Conservation (phyloP, 1,140 invertebrate species). For the Bicyclus anynana region DNA sequence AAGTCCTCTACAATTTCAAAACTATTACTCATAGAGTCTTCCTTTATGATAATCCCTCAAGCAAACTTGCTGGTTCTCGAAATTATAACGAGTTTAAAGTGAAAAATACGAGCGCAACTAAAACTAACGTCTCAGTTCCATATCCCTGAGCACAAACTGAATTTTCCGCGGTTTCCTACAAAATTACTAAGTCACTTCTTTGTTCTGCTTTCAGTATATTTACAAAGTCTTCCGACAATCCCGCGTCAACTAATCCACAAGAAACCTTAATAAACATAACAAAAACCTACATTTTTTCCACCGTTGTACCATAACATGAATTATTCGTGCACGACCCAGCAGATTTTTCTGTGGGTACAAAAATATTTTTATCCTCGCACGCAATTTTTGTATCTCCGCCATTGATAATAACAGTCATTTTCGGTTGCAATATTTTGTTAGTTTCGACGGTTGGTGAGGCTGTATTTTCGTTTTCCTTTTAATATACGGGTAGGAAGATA, state of each 20-base stretch:
- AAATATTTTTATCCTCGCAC: slow-evolving; percentile 10
- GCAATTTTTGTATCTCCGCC: slow-evolving; percentile 13
- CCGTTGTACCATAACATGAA: slow-evolving; percentile 41
- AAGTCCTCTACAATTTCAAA: background rate
- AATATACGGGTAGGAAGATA: slow-evolving; percentile 55
- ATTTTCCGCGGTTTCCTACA: slow-evolving; percentile 15
- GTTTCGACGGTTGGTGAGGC: slow-evolving; percentile 17
- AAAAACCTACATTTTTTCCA: slow-evolving; percentile 32
- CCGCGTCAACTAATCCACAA: slow-evolving; percentile 27
- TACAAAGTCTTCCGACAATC: slow-evolving; percentile 20
- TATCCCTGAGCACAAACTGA: slow-evolving; percentile 11
- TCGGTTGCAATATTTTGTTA: slow-evolving; percentile 8
- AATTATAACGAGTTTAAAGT: slow-evolving; percentile 19
- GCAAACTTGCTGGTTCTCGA: slow-evolving; percentile 3
- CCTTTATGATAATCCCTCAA: slow-evolving; percentile 10
- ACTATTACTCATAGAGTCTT: background rate
- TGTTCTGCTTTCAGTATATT: slow-evolving; percentile 14
- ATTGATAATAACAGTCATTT: slow-evolving; percentile 17
- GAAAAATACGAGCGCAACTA: slow-evolving; percentile 16
- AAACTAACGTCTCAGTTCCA: slow-evolving; percentile 14
- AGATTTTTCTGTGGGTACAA: slow-evolving; percentile 27
- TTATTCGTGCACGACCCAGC: slow-evolving; percentile 34
- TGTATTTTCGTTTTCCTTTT: slow-evolving; percentile 44
- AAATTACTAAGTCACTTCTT: slow-evolving; percentile 17
- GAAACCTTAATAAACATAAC: slow-evolving; percentile 33